A percentile compares a stretch with the other conserved stretches of the same genome.
These are phyloP conservation scores for Zaprionus ornatus DNA, from an alignment of 1,140 invertebrate genomes.

Conservation along the genomic window DNA sequence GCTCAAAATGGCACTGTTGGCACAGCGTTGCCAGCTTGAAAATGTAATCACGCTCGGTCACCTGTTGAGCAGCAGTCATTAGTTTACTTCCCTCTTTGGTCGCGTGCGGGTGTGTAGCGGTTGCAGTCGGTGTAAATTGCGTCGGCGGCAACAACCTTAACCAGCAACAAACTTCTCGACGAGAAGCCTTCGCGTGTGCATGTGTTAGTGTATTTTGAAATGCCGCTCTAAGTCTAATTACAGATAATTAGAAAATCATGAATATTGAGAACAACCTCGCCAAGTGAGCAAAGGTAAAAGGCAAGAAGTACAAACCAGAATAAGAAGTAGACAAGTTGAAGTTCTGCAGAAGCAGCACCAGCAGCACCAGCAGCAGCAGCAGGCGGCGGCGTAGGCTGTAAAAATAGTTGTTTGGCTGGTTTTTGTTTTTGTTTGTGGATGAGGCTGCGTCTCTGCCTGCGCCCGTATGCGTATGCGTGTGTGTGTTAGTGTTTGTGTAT, in stretches of 20 bases:
- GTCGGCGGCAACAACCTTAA: slow-evolving; percentile 45
- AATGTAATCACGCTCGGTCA: slow-evolving; percentile 15
- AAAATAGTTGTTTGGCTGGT: slow-evolving; percentile 55
- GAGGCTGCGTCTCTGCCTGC: slow-evolving; percentile 7
- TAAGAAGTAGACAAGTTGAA: slow-evolving; percentile 31
- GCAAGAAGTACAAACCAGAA: slow-evolving; percentile 10
- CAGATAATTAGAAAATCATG: slow-evolving; percentile 29
- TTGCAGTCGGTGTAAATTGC: slow-evolving; percentile 36
- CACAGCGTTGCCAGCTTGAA: background rate
- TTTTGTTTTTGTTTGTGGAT: slow-evolving; percentile 40
- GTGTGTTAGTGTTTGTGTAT: slow-evolving; percentile 25
- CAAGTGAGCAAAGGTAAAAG: slow-evolving; percentile 28
- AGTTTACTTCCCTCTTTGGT: slow-evolving; percentile 40
- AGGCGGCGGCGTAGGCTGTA: slow-evolving; percentile 38
- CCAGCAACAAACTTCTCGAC: slow-evolving; percentile 29
- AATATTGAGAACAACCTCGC: slow-evolving; percentile 28
- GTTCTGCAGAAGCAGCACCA: slow-evolving; percentile 25
- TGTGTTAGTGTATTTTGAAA: slow-evolving; percentile 22
- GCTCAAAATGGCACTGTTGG: background rate
- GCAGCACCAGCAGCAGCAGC: slow-evolving; percentile 8
- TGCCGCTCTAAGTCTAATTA: slow-evolving; percentile 35
- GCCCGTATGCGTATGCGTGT: background rate
- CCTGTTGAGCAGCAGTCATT: slow-evolving; percentile 51
- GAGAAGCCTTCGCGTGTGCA: slow-evolving; percentile 21
- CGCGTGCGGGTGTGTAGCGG: slow-evolving; percentile 44